These are phyloP conservation scores for Acropternis orthonyx DNA, from an alignment of 2,797 vertebrate species.

Conservation along the genomic window DNA sequence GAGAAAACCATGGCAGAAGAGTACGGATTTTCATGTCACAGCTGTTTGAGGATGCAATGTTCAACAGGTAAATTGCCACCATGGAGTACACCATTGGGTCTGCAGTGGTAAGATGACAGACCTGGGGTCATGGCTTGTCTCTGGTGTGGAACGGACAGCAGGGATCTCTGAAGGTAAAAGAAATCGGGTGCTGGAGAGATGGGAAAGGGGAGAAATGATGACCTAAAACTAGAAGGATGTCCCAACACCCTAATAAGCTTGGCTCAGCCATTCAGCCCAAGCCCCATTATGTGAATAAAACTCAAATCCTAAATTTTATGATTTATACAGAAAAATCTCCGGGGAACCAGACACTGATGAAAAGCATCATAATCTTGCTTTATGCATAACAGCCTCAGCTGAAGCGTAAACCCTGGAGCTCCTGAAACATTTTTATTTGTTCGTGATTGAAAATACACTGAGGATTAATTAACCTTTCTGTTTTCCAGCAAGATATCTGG, in stretches of 20 bases:
- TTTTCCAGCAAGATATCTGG: slow-evolving; percentile 24
- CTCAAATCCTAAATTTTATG: neutral
- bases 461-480: slow-evolving; percentile 23
- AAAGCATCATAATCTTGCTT: neutral
- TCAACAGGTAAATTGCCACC: neutral
- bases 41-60: neutral
- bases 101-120: neutral
- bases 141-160: neutral
- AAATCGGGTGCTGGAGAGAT: neutral
- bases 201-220: neutral
- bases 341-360: neutral
- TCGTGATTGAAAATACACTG: neutral
- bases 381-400: neutral
- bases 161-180: neutral
- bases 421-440: slow-evolving; percentile 17
- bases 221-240: neutral
- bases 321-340: neutral
- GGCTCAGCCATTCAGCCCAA: neutral
- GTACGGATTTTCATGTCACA: neutral
- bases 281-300: neutral
- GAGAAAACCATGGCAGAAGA: neutral
- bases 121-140: neutral
- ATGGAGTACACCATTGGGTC: neutral
- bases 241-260: neutral
- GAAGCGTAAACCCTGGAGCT: neutral